Base-by-base conservation (phyloP, 2,113 vertebrate species). In the Mus pahari region DNA sequence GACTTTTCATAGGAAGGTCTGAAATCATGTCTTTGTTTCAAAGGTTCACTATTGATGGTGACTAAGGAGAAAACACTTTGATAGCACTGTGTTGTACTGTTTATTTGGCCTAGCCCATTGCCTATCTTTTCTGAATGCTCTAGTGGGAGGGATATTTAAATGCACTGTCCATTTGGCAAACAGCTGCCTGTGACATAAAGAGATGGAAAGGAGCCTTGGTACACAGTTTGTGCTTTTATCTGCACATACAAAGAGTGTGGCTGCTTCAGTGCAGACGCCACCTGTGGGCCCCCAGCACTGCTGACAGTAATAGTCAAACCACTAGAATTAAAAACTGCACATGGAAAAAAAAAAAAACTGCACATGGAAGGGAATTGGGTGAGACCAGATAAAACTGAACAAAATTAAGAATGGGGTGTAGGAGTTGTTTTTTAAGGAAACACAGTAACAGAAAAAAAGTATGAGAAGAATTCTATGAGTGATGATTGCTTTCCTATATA, bases 1-100 rank as follows among this genome's bases (percentile, higher is more conserved):
- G 45, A 70, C 60, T 88, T 90, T 95, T 97, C 89, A 77, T 90
- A 68, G 39, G 73, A 77, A 96, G 64, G 26, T 94, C 42, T 96
- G 88, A 89, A 96, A 66, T 92, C 93, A 60, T 48, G 96, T 93
- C 95, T 97, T 97, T 97, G 97, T 97, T 96, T 93, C 89, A 97
- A 94, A 94, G 58, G 87, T 91, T 91, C 87, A 7, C 81, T 93
- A 4, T 78, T 94, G 88, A 60, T 95, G 62, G 73, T 97, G 97
- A 96, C 95, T 95, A 95, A 97, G 96, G 88, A 50, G 75, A 94
- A 96, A 97, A 87, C 74, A 71, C 60, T 89, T 0, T 74, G 81
- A 77, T 64, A 91, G 58, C 71, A 53, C 89, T 68, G 36, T 50
- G 55, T 36, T 83, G 5, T 92, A 14, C 70, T 92, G 22, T 94